phyloP scores from a whole-genome alignment of 2,888 invertebrate genomes.

The Dysmachus trigonus region DNA sequence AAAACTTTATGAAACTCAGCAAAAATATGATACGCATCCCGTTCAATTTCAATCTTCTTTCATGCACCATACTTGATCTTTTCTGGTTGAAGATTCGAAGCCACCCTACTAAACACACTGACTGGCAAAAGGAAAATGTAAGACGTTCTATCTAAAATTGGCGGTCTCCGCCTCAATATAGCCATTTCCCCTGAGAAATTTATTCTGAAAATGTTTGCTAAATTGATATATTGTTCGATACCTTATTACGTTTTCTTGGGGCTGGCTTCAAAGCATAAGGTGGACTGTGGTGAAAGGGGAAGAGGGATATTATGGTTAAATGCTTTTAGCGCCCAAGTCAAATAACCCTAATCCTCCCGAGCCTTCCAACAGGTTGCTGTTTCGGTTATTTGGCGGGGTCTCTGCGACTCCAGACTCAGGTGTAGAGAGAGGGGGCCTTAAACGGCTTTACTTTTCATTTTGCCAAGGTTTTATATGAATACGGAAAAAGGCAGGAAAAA shows the following conservation, averaged over 20 bases:
- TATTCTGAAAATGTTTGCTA: background rate
- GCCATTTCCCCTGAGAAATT: constrained; percentile 29
- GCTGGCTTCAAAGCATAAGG: background rate
- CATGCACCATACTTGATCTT: background rate
- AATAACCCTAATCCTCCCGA: background rate
- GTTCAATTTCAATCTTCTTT: background rate
- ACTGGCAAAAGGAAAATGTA: background rate
- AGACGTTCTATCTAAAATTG: background rate
- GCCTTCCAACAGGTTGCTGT: constrained; percentile 3
- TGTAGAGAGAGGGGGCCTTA: background rate
- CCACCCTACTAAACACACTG: background rate
- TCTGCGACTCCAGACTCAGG: background rate
- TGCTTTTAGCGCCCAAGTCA: constrained; percentile 13
- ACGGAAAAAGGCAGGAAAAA: constrained; percentile 7
- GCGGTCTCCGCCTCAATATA: background rate
- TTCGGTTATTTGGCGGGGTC: background rate
- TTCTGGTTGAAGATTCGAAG: background rate
- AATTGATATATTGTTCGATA: constrained; percentile 27
- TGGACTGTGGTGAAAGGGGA: background rate
- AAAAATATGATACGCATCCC: background rate
- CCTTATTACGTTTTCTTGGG: background rate
- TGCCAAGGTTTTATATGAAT: background rate
- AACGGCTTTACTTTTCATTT: background rate
- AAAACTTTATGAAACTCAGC: background rate
- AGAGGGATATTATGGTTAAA: background rate